Evolutionary conservation across 2,113 vertebrate genomes (phyloP), one percentile per base, ranked within the genome.

Genomic region (Tenebrosternarchus preto): DNA sequence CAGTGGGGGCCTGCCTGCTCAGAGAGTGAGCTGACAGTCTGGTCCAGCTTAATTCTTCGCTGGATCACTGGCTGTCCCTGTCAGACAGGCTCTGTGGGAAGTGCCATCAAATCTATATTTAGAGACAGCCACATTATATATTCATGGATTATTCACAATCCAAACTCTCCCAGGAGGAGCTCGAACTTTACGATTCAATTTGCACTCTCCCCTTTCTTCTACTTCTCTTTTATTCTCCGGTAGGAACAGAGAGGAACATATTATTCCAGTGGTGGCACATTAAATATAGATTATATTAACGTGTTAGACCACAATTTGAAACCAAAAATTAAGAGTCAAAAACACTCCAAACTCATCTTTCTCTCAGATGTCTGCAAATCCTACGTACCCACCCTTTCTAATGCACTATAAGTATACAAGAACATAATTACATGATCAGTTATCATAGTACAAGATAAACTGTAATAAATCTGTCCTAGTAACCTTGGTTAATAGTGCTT

Each of bases 91-190:
- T 78, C 82, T 70, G 57, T 75, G 72, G 84, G 78, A 72, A 83
- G 63, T 11, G n/a, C 73, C 57, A 50, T 60, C 69, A 70, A 75
- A 79, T 76, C 84, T 87, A 84, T 84, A 83, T 87, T 86, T 85
- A 85, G 83, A 80, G 25, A 71, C 29, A 57, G 39, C 67, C 43
- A n/a, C 67, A 85, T 86, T 71, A 86, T 70, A 83, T 82, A 85
- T 86, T 83, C 86, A 83, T 76, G 64, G 80, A 82, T 80, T 80
- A 85, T 87, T 78, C 81, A 88, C 70, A 76, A 80, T 63, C 81
- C 75, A 70, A 82, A 75, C 73, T 85, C 83, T 50, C 64, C 12
- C 22, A 50, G 82, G 64, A 83, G n/a, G 76, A 80, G 74, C 75
- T 73, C 36, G 53, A 61, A 56, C 72, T 69, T 78, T 39, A 76